Conservation (phyloP, 2,888 invertebrate species). For the Sialis lutaria region DNA sequence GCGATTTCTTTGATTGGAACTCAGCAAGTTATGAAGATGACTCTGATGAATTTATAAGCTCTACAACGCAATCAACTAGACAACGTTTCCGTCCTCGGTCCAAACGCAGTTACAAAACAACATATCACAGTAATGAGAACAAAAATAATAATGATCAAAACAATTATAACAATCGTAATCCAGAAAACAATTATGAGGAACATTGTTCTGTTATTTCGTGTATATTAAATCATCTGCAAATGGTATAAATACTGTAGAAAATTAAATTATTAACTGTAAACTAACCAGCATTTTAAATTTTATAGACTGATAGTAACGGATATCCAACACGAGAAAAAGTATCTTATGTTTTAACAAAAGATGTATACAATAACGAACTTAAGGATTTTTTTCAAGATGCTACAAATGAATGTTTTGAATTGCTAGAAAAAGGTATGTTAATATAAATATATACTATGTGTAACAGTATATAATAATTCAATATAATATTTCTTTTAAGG, state of each 20-base stretch:
- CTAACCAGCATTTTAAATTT: too few relatives aligned
- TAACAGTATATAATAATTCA: background rate
- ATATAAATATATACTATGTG: background rate
- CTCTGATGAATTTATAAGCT: constrained; percentile 6
- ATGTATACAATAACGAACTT: constrained; percentile 42
- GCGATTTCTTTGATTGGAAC: background rate
- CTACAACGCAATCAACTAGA: constrained; percentile 16
- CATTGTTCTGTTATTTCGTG: constrained; percentile 45
- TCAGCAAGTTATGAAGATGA: background rate
- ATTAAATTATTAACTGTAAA: too few relatives aligned
- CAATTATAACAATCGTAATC: constrained; percentile 4
- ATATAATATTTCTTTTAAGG: constrained; percentile 21
- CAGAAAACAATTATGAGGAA: constrained; percentile 5
- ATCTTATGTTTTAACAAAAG: constrained; percentile 39
- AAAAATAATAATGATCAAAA: constrained; percentile 4
- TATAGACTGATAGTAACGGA: constrained; percentile 38
- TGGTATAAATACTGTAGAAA: constrained; percentile 28
- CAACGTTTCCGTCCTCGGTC: background rate
- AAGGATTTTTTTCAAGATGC: constrained; percentile 52
- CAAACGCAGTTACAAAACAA: constrained; percentile 4
- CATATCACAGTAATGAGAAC: constrained; percentile 1
- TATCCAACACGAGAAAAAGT: constrained; percentile 48
- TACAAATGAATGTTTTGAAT: constrained; percentile 52
- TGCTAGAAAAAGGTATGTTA: constrained; percentile 22
- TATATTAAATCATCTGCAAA: constrained; percentile 46